Percentiles rank a stretch among this genome's conserved stretches.
phyloP scores from a whole-genome alignment of 2,888 invertebrate genomes.

The Ectemnius continuus region DNA sequence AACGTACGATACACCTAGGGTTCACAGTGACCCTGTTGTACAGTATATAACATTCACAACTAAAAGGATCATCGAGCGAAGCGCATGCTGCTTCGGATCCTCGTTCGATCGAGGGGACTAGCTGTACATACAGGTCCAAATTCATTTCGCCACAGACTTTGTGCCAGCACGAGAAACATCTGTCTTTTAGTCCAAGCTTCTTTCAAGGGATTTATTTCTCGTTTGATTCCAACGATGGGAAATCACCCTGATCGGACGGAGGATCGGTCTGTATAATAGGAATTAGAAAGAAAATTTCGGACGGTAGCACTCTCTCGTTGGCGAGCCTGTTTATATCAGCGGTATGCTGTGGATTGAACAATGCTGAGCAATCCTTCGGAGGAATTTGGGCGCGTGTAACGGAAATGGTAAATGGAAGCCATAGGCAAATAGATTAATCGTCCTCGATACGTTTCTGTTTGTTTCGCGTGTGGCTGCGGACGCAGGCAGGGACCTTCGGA shows the following conservation, averaged over 20 bases:
- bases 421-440: constrained; percentile 21
- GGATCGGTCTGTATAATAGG: too few species aligned
- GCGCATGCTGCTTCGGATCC: constrained; percentile 6
- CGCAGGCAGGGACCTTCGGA: not conserved
- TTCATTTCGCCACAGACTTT: not conserved
- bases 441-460: constrained; percentile 57
- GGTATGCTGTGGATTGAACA: too few species aligned
- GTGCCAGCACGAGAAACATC: not conserved
- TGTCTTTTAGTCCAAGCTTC: not conserved
- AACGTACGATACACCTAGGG: not conserved
- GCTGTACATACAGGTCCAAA: not conserved
- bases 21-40: constrained; percentile 17
- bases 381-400: not conserved
- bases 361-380: not conserved
- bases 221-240: too few species aligned
- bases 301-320: too few species aligned
- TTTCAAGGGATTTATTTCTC: not conserved
- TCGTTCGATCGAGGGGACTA: constrained; percentile 12
- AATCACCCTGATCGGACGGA: too few species aligned
- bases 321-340: not conserved
- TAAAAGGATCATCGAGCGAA: constrained; percentile 12
- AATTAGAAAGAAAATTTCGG: too few species aligned
- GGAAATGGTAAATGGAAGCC: too few species aligned
- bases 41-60: constrained; percentile 25
- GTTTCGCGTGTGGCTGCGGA: constrained; percentile 15